Conservation (phyloP, 1,140 invertebrate species). For the Saccostrea cuccullata region DNA sequence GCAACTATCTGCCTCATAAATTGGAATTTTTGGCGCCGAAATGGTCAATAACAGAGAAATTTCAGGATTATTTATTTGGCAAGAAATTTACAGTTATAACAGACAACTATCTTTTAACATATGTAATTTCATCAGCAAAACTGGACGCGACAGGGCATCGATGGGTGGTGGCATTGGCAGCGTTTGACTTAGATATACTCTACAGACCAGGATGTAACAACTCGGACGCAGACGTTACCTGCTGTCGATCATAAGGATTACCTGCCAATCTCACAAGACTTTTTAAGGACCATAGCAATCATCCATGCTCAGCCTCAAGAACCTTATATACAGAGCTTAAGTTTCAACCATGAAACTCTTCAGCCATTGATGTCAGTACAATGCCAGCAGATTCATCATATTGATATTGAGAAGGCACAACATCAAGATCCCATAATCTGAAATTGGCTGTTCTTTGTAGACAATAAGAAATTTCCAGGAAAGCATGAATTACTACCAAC, state of each 20-base stretch:
- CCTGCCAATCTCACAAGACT: background rate
- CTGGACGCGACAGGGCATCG: conserved; percentile 54
- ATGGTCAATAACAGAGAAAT: conserved; percentile 56
- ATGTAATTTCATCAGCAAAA: conserved; percentile 49
- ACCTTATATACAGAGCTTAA: conserved; percentile 20
- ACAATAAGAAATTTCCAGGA: background rate
- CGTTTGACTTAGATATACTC: conserved; percentile 47
- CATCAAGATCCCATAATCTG: conserved; percentile 10
- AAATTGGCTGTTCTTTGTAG: background rate
- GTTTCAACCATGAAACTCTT: background rate
- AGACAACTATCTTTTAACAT: conserved; percentile 49
- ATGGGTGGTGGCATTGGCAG: conserved; percentile 46
- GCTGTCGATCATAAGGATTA: background rate
- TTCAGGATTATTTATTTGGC: conserved; percentile 51
- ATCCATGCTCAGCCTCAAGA: conserved; percentile 1
- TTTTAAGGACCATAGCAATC: background rate
- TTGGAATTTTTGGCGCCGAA: conserved; percentile 55
- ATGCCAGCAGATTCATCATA: background rate
- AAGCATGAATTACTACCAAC: conserved; percentile 14
- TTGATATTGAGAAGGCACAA: conserved; percentile 12
- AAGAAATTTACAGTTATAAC: conserved; percentile 46
- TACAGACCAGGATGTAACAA: conserved; percentile 51
- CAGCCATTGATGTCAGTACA: conserved; percentile 20
- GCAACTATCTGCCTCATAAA: conserved; percentile 46
- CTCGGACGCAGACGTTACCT: conserved; percentile 52